These are phyloP conservation scores for Euclidia mi DNA, from an alignment of 2,888 invertebrate genomes.

Conservation along the genomic window DNA sequence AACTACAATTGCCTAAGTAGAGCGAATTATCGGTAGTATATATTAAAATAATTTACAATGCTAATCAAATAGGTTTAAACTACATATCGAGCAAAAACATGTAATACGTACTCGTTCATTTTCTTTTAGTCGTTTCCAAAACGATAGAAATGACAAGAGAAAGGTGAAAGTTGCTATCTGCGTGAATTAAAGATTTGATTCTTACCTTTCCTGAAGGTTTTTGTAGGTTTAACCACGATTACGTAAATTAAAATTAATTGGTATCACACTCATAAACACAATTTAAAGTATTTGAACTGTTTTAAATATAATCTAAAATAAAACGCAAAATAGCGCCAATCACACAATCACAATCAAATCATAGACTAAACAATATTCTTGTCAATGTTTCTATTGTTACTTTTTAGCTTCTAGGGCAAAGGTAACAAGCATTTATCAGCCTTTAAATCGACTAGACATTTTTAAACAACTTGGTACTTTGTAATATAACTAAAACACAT, in stretches of 20 bases:
- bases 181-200: slow-evolving; percentile 36
- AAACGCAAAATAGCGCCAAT: slow-evolving; percentile 66
- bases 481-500: too few species aligned
- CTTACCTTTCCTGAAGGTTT: slow-evolving; percentile 36
- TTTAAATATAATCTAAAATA: slow-evolving; percentile 26
- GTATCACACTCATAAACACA: slow-evolving; percentile 33
- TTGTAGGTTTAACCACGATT: slow-evolving; percentile 10
- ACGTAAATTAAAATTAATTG: slow-evolving; percentile 18
- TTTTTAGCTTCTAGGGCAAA: not conserved
- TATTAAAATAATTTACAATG: too few species aligned
- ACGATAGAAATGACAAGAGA: slow-evolving; percentile 54
- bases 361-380: slow-evolving; percentile 32
- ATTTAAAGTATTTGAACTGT: slow-evolving; percentile 24
- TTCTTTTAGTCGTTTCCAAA: slow-evolving; percentile 25
- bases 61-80: too few species aligned
- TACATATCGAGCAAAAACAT: not conserved
- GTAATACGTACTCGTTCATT: not conserved
- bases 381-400: not conserved
- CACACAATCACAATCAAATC: slow-evolving; percentile 54
- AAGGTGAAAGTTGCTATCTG: slow-evolving; percentile 72
- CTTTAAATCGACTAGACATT: not conserved
- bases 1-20: too few species aligned
- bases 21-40: too few species aligned
- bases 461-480: too few species aligned
- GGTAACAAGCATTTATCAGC: not conserved